Evolutionary conservation across 2,113 vertebrate genomes (phyloP).

Genomic region (Emydura subglobosa): DNA sequence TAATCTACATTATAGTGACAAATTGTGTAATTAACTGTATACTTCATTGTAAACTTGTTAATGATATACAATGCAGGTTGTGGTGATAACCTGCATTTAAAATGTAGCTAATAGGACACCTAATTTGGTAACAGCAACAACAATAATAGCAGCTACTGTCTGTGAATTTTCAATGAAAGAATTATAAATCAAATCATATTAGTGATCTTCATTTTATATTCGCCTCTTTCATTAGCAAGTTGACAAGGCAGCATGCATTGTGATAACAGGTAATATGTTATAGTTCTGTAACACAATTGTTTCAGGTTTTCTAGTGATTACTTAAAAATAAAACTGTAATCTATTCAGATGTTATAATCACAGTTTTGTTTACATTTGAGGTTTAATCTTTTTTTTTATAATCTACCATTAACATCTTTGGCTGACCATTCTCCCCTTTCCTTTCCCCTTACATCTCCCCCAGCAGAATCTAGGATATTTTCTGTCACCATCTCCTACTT

Average conservation of each 20-base stretch:
- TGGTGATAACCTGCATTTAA: not conserved
- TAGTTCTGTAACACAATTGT: not conserved
- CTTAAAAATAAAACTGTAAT: conserved; percentile 48
- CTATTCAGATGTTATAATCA: conserved; percentile 27
- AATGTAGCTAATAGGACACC: not conserved
- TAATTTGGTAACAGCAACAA: conserved; percentile 18
- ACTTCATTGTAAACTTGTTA: conserved; percentile 1
- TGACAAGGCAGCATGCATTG: not conserved
- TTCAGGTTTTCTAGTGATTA: conserved; percentile 34
- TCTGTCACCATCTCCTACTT: not conserved
- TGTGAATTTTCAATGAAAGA: not conserved
- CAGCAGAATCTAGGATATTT: not conserved
- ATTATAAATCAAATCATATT: conserved; percentile 54
- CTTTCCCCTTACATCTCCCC: not conserved
- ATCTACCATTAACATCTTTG: not conserved
- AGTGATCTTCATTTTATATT: conserved; percentile 45
- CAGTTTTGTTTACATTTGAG: conserved; percentile 35
- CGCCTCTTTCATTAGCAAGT: conserved; percentile 45
- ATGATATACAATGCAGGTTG: not conserved
- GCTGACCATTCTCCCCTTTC: not conserved
- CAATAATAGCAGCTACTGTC: not conserved
- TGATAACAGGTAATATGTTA: conserved; percentile 25
- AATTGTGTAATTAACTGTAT: conserved; percentile 1
- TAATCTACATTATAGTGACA: not conserved
- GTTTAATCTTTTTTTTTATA: conserved; percentile 34